These are phyloP conservation scores for Anas flavirostris DNA, from an alignment of 2,797 vertebrate species.

Conservation along the genomic window DNA sequence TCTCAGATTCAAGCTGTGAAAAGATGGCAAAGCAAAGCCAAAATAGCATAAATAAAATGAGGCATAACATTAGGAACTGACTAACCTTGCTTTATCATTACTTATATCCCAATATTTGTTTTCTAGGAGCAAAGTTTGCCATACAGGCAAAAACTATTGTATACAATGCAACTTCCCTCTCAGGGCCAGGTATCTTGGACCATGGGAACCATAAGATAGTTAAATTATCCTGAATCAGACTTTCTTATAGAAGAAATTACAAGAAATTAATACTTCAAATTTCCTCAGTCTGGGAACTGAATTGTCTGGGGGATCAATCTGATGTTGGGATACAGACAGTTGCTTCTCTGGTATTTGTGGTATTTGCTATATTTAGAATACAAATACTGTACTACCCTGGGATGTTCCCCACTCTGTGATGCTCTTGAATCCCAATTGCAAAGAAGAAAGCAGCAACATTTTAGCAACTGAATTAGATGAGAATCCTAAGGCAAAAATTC, in stretches of 20 bases:
- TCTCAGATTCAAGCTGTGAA: background rate
- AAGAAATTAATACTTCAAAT: conserved; percentile 58
- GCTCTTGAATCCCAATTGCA: conserved; percentile 35
- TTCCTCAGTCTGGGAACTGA: conserved; percentile 66
- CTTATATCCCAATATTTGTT: background rate
- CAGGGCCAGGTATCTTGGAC: background rate
- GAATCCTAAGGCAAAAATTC: background rate
- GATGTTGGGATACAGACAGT: conserved; percentile 61
- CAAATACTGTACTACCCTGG: conserved; percentile 67
- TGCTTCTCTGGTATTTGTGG: conserved; percentile 67
- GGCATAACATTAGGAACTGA: background rate
- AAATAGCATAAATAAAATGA: background rate
- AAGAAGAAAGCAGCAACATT: background rate
- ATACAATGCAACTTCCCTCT: background rate
- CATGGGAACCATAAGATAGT: background rate
- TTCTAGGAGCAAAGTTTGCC: background rate
- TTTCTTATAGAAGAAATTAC: background rate
- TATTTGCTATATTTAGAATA: conserved; percentile 69
- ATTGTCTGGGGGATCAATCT: conserved; percentile 61
- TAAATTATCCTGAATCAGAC: background rate
- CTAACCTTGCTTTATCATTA: background rate
- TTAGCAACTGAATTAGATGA: conserved; percentile 11
- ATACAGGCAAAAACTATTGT: background rate
- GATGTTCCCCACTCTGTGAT: conserved; percentile 28
- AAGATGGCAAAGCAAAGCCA: background rate